Conservation (phyloP, 92 coral and sea anemone species). For the Pocillopora meandrina region DNA sequence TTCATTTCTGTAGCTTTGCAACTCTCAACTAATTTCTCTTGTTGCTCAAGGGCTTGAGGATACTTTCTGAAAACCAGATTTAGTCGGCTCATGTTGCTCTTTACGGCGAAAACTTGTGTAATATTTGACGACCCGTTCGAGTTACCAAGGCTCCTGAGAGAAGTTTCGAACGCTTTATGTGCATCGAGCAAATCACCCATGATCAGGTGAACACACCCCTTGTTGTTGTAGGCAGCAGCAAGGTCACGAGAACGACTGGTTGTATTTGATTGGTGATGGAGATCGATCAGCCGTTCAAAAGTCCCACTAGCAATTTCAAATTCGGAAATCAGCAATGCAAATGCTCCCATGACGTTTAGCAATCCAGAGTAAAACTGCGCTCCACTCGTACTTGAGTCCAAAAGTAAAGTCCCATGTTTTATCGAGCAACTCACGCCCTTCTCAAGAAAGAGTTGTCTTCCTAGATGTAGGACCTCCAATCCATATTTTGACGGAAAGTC, state of each 20-base stretch:
- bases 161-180: neutral
- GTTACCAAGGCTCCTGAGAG: neutral
- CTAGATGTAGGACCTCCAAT: neutral
- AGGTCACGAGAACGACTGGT: slow-evolving; percentile 11
- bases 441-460: neutral
- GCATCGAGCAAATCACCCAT: neutral
- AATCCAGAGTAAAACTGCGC: slow-evolving; percentile 5
- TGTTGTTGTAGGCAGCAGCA: slow-evolving; percentile 26
- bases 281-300: neutral
- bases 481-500: neutral
- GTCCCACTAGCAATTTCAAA: neutral
- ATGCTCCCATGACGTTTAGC: slow-evolving; percentile 1
- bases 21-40: neutral
- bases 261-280: neutral
- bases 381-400: slow-evolving; percentile 21
- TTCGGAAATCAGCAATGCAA: slow-evolving; percentile 1
- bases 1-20: neutral
- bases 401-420: slow-evolving; percentile 13
- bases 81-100: slow-evolving; percentile 17
- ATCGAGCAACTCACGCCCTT: slow-evolving; percentile 6
- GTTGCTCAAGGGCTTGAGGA: neutral
- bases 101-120: neutral
- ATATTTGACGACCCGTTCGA: no score
- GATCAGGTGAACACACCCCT: neutral
- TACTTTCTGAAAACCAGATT: neutral